These are phyloP conservation scores for Semnornis frantzii DNA, from an alignment of 2,113 vertebrate genomes.

Conservation along the genomic window DNA sequence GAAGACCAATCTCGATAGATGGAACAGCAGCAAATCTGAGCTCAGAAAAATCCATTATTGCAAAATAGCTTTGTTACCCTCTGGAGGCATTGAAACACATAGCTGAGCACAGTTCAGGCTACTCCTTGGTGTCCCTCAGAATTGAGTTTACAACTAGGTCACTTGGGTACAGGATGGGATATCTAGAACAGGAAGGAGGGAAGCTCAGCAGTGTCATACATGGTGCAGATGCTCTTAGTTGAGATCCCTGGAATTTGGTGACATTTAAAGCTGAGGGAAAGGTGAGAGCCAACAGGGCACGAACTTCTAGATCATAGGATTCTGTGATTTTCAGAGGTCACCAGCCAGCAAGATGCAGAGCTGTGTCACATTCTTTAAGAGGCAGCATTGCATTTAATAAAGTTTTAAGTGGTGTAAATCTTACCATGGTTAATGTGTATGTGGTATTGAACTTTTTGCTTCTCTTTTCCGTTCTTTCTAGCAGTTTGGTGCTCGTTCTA, in stretches of 20 bases:
- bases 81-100: too few relatives aligned
- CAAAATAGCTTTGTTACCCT: not conserved
- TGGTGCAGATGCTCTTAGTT: not conserved
- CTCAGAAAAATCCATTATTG: not conserved
- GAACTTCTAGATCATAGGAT: not conserved
- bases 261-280: not conserved
- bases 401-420: not conserved
- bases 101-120: too few relatives aligned
- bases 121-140: not conserved
- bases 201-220: not conserved
- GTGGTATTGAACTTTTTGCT: not conserved
- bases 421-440: not conserved
- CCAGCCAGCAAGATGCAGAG: not conserved
- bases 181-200: not conserved
- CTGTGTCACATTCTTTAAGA: not conserved
- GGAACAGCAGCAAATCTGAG: not conserved
- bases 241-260: not conserved
- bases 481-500: not conserved
- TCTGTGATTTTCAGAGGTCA: too few relatives aligned
- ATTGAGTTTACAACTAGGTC: not conserved
- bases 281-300: not conserved
- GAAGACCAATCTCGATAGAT: not conserved
- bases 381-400: not conserved
- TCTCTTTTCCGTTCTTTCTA: not conserved
- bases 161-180: not conserved